Evolutionary conservation across 2,888 invertebrate species (phyloP).

Genomic region (Phaonia tiefii): DNA sequence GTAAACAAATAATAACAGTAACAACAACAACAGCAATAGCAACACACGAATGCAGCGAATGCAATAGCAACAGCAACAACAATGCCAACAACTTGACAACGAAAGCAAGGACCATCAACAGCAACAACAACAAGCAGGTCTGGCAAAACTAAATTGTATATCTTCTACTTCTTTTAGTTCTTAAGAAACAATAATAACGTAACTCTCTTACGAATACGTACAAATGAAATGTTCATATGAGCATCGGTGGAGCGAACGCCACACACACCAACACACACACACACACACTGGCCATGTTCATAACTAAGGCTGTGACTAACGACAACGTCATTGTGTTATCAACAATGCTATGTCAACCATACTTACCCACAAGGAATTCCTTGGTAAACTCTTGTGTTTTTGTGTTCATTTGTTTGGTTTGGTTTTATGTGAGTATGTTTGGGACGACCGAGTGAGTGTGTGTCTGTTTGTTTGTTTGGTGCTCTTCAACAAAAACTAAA

Average conservation of each 20-base stretch:
- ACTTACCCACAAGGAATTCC: slow-evolving; percentile 69
- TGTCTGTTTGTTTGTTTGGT: slow-evolving; percentile 13
- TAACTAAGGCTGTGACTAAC: slow-evolving; percentile 64
- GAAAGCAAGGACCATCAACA: slow-evolving; percentile 27
- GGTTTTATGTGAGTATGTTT: not conserved
- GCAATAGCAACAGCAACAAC: slow-evolving; percentile 17
- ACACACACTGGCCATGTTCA: too few relatives aligned
- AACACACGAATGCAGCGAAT: not conserved
- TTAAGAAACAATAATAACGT: slow-evolving; percentile 41
- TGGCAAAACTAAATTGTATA: slow-evolving; percentile 23
- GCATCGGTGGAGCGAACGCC: slow-evolving; percentile 19
- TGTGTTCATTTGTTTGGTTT: not conserved
- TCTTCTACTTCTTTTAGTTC: slow-evolving; percentile 20
- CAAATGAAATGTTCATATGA: not conserved
- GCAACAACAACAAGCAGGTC: slow-evolving; percentile 35
- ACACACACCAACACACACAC: slow-evolving; percentile 37
- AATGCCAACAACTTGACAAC: slow-evolving; percentile 21
- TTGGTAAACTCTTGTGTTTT: slow-evolving; percentile 51
- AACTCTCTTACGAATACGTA: slow-evolving; percentile 31
- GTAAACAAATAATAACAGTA: slow-evolving; percentile 52
- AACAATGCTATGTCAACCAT: slow-evolving; percentile 68
- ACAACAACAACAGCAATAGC: slow-evolving; percentile 7
- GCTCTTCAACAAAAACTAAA: too few relatives aligned
- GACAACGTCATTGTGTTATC: slow-evolving; percentile 68
- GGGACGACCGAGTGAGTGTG: not conserved